A percentile compares a stretch with the other conserved stretches of the same genome.
Evolutionary conservation across 2,113 vertebrate species (phyloP).

Genomic region (Glaucidium brasilianum): DNA sequence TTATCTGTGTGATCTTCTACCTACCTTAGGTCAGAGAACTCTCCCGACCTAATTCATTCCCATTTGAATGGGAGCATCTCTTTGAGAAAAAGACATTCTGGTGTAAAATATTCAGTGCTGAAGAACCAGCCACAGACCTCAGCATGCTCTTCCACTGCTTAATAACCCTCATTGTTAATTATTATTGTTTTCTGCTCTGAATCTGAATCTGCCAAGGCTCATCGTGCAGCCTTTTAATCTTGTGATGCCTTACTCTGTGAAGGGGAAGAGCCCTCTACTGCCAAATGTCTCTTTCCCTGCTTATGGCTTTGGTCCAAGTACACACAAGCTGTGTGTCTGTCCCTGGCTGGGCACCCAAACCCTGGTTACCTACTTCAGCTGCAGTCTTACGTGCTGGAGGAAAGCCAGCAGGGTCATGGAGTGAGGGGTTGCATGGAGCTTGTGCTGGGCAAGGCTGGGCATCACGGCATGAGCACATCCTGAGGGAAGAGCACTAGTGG

Average conservation of each 20-base stretch:
- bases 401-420: background rate
- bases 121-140: background rate
- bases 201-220: background rate
- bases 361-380: accelerated
- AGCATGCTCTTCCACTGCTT: background rate
- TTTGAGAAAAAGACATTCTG: background rate
- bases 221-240: background rate
- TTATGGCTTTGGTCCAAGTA: background rate
- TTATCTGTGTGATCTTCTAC: background rate
- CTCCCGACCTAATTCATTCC: background rate
- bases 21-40: conserved; percentile 10
- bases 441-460: background rate
- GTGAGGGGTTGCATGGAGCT: accelerated
- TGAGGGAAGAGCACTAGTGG: background rate
- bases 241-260: background rate
- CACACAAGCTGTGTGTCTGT: background rate
- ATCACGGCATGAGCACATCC: background rate
- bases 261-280: background rate
- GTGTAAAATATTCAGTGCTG: background rate
- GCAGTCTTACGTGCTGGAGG: accelerated
- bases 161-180: background rate
- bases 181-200: background rate
- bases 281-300: background rate
- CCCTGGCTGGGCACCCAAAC: background rate
- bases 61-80: background rate